These are phyloP conservation scores for Perizoma affinitatum DNA, from an alignment of 2,888 invertebrate species.

Conservation along the genomic window DNA sequence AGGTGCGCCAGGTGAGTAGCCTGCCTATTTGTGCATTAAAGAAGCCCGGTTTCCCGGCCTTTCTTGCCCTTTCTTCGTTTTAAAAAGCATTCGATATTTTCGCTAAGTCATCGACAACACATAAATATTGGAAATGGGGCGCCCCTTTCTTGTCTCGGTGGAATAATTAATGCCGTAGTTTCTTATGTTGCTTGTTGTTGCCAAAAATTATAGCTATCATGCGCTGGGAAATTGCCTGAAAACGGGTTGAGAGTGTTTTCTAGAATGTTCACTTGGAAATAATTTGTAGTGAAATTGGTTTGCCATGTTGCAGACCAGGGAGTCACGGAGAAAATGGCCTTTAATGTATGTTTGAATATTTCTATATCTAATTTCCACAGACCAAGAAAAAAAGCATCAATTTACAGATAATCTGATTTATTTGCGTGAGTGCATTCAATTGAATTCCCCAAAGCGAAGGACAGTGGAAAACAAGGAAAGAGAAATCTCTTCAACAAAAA, in stretches of 20 bases:
- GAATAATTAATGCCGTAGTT: conserved; percentile 81
- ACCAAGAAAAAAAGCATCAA: conserved; percentile 7
- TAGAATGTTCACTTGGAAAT: conserved; percentile 9
- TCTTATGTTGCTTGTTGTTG: conserved; percentile 78
- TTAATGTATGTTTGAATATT: background rate
- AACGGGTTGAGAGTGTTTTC: conserved; percentile 43
- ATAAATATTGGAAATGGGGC: conserved; percentile 84
- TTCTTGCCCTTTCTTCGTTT: conserved; percentile 82
- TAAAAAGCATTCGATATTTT: conserved; percentile 84
- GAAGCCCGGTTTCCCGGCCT: conserved; percentile 79
- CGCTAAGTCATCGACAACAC: conserved; percentile 84
- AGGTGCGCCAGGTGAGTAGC: conserved; percentile 73
- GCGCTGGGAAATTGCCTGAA: conserved; percentile 56
- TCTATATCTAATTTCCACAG: background rate
- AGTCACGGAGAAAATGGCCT: background rate
- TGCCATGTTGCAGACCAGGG: background rate
- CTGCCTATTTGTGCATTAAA: conserved; percentile 80
- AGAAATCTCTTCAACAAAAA: conserved; percentile 56
- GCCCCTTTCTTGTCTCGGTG: conserved; percentile 81
- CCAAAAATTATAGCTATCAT: conserved; percentile 67
- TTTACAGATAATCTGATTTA: conserved; percentile 12
- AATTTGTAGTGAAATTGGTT: conserved; percentile 9
- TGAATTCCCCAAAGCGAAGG: conserved; percentile 32
- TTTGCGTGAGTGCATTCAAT: conserved; percentile 27
- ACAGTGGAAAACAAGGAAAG: conserved; percentile 50